phyloP scores from a whole-genome alignment of 2,888 invertebrate genomes.

The Drosophila neonasuta region DNA sequence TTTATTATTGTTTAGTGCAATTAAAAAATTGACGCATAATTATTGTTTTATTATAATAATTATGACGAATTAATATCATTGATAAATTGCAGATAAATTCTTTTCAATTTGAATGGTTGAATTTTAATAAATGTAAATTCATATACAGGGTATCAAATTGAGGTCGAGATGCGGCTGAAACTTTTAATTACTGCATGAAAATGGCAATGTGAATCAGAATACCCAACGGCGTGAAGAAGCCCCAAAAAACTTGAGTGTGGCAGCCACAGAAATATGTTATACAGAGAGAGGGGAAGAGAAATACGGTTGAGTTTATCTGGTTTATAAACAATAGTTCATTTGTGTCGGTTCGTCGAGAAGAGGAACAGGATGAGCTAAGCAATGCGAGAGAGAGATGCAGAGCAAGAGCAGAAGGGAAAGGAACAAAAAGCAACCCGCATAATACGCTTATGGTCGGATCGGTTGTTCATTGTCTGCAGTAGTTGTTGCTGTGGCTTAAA shows the following conservation, averaged over 20 bases:
- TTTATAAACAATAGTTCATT: constrained; percentile 77
- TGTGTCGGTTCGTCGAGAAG: constrained; percentile 33
- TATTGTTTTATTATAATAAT: constrained; percentile 6
- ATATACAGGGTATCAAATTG: constrained; percentile 3
- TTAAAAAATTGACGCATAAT: neutral
- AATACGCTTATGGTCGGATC: constrained; percentile 69
- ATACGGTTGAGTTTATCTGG: constrained; percentile 47
- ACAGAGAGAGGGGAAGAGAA: no score
- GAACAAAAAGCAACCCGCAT: constrained; percentile 63
- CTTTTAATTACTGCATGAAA: constrained; percentile 7
- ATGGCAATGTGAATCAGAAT: constrained; percentile 2
- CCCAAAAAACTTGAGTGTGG: constrained; percentile 21
- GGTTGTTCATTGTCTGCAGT: constrained; percentile 52
- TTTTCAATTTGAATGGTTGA: neutral
- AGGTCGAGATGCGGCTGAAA: constrained; percentile 1
- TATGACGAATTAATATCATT: constrained; percentile 5
- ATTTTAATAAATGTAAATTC: neutral
- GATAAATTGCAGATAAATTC: constrained; percentile 1
- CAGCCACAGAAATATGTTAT: constrained; percentile 32
- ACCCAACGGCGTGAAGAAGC: constrained; percentile 1
- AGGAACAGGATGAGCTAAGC: neutral
- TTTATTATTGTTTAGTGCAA: constrained; percentile 4
- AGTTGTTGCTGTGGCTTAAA: constrained; percentile 35
- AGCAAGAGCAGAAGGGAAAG: constrained; percentile 3
- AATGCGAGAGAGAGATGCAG: neutral